Conservation (phyloP, 2,797 vertebrate genomes). For the Eulemur coronatus region DNA sequence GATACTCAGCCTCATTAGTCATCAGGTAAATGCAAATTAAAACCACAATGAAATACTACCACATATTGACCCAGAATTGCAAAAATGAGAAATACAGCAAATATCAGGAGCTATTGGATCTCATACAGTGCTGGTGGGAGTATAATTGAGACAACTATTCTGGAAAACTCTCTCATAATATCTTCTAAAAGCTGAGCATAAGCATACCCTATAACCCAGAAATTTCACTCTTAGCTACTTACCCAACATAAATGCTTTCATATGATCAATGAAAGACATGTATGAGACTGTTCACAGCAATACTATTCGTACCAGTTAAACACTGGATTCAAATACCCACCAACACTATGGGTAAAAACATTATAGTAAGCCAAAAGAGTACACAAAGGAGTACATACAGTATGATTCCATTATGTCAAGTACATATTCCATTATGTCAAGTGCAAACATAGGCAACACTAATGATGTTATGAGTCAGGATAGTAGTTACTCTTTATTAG, state of each 20-base stretch:
- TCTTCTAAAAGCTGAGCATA: not conserved
- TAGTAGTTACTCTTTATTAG: not conserved
- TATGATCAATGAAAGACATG: not conserved
- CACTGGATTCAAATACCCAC: not conserved
- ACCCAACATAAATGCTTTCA: not conserved
- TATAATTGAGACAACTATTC: not conserved
- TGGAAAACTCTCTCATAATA: not conserved
- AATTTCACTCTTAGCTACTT: not conserved
- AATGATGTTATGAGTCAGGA: not conserved
- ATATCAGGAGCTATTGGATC: not conserved
- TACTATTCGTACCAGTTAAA: not conserved
- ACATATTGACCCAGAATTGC: not conserved
- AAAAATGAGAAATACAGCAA: slow-evolving; percentile 33
- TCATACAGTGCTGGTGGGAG: not conserved
- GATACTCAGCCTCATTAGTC: not conserved
- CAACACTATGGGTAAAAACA: not conserved
- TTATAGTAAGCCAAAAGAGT: not conserved
- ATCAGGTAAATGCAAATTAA: slow-evolving; percentile 24
- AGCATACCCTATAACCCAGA: not conserved
- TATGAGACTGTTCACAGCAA: not conserved
- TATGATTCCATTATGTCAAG: not conserved
- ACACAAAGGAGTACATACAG: not conserved
- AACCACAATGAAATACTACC: not conserved
- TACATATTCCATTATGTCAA: not conserved
- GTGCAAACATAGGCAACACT: not conserved